A percentile compares a stretch with the other conserved stretches of the same genome.
These are phyloP conservation scores for Solea solea DNA, from an alignment of 2,113 vertebrate species.

Conservation along the genomic window DNA sequence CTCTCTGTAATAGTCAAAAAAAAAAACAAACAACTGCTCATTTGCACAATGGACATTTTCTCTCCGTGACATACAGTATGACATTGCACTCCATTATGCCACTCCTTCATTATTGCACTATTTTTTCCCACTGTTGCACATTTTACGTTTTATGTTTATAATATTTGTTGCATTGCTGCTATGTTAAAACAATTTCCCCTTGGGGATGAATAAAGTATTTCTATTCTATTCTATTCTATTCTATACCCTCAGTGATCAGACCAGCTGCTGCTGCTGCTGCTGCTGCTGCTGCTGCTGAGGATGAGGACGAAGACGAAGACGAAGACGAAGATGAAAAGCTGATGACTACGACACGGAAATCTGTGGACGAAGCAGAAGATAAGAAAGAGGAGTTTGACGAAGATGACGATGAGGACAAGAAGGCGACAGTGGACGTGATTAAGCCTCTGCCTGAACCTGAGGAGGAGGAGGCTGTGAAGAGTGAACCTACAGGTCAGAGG, in stretches of 20 bases:
- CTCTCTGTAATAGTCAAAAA: too few species aligned
- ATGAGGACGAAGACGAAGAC: conserved; percentile 21
- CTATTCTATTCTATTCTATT: background rate
- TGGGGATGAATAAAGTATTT: too few species aligned
- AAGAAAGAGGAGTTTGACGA: conserved; percentile 53
- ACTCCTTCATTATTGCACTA: too few species aligned
- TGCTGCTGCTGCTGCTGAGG: conserved; percentile 13
- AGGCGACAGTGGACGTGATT: conserved; percentile 56
- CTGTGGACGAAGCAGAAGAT: conserved; percentile 37
- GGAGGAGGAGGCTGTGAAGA: background rate
- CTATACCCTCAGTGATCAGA: conserved; percentile 17
- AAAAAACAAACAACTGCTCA: too few species aligned
- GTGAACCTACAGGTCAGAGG: conserved; percentile 56
- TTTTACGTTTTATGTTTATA: too few species aligned
- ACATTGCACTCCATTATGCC: too few species aligned
- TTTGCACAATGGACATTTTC: too few species aligned
- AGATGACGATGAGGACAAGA: conserved; percentile 40
- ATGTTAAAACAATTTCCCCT: too few species aligned
- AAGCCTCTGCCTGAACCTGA: conserved; percentile 51
- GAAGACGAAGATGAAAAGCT: conserved; percentile 14
- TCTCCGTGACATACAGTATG: too few species aligned
- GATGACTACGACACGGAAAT: background rate
- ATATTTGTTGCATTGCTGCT: too few species aligned
- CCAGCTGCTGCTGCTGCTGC: conserved; percentile 21
- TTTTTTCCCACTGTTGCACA: too few species aligned